Conservation (phyloP, 2,113 vertebrate species). For the Thomomys bottae region DNA sequence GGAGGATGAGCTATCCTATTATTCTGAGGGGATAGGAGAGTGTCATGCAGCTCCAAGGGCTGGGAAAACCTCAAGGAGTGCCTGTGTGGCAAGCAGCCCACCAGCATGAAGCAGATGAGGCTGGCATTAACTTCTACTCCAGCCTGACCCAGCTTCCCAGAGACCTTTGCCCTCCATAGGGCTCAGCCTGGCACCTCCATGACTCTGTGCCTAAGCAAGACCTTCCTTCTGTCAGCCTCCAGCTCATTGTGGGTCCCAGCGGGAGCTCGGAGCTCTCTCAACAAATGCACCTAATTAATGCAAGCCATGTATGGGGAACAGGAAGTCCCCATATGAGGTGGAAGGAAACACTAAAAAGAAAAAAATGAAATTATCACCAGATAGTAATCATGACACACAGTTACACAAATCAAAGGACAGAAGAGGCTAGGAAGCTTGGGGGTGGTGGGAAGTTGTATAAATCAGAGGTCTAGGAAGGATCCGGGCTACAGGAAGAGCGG, state of each 20-base stretch:
- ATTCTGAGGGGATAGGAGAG: neutral
- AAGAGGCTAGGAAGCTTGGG: neutral
- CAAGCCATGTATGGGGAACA: neutral
- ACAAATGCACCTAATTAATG: neutral
- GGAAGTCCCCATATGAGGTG: neutral
- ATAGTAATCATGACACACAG: accelerated
- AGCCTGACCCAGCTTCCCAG: neutral
- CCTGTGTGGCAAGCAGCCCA: neutral
- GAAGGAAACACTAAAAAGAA: neutral
- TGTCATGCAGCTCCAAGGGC: accelerated
- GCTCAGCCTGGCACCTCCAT: neutral
- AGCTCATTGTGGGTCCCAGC: neutral
- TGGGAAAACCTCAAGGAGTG: neutral
- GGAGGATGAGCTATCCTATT: neutral
- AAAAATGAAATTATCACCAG: neutral
- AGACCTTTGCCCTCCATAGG: neutral
- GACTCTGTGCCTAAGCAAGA: neutral
- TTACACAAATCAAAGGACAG: neutral
- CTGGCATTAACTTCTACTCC: too few relatives aligned
- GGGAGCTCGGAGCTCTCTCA: neutral
- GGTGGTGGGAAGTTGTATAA: neutral
- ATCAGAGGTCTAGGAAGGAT: neutral
- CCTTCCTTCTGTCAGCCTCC: neutral
- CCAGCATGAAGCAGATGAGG: neutral
- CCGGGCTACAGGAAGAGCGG: neutral